Evolutionary conservation across 2,113 vertebrate species (phyloP).

Genomic region (Myrmecobius fasciatus): DNA sequence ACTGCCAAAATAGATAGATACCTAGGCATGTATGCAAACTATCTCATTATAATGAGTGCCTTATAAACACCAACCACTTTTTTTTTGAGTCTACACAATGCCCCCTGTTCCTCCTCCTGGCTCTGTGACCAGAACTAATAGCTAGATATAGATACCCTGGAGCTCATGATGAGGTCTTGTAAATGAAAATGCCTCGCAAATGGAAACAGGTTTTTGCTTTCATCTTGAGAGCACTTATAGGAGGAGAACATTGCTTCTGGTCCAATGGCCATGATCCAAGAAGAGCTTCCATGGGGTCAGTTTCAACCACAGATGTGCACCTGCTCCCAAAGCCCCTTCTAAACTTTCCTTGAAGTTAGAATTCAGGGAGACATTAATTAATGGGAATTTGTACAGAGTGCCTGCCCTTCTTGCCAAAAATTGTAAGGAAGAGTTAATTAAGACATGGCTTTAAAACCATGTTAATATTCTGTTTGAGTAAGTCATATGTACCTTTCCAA

Average conservation of each 20-base stretch:
- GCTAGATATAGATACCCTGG: not conserved
- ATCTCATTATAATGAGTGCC: conserved; percentile 2
- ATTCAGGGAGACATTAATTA: not conserved
- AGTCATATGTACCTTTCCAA: not conserved
- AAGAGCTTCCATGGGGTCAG: conserved; percentile 3
- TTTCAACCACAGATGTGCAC: not conserved
- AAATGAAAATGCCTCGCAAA: not conserved
- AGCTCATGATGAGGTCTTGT: not conserved
- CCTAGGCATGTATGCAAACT: not conserved
- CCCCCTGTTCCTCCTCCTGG: not conserved
- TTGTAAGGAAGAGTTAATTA: not conserved
- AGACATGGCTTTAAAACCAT: not conserved
- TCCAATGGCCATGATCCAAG: not conserved
- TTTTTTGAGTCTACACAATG: not conserved
- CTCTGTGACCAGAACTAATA: conserved; percentile 1
- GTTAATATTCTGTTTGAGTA: not conserved
- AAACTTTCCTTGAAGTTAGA: not conserved
- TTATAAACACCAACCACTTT: not conserved
- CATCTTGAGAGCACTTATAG: not conserved
- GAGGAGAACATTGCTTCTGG: not conserved
- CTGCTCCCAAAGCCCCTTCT: not conserved
- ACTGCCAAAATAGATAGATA: not conserved
- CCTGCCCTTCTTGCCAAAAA: not conserved
- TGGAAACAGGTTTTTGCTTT: conserved; percentile 2
- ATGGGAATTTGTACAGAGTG: not conserved